Evolutionary conservation across 1,140 invertebrate genomes (phyloP), one percentile per base, ranked within the genome.

Genomic region (Sinonovacula constricta): DNA sequence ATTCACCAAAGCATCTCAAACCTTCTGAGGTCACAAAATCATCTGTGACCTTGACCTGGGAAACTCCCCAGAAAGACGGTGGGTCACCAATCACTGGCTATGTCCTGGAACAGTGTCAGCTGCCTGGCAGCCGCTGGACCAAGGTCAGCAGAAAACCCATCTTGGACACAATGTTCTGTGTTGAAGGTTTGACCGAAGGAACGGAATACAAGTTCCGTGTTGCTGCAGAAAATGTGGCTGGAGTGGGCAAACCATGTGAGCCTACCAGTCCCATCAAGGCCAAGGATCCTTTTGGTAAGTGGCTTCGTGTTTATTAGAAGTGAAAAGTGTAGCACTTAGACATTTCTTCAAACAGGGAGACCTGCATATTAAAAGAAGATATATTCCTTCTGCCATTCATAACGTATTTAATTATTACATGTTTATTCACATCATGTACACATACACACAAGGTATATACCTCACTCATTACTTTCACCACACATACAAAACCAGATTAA

Each of bases 201-300:
- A 97, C 97, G 89, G 95, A 97, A 87, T 99, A 99, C 89, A 97
- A 99, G 91, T 99, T 99, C 91, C 94, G 98, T 83, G 95, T 99
- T 1, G 95, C 95, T 4, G 98, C 98, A n/a, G 94, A 97, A 18
- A 99, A 99, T 90, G 96, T 96, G 83, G 95, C 97, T 88, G 98
- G 98, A 4, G 93, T 96, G 85, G 96, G 98, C 49, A 96, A 97
- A 92, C 95, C 97, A 28, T 98, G 97, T 80, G 96, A 98, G 65
- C 93, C 96, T 14, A 98, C 97, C 0, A 93, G 95, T 63, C 93
- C 95, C 15, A 94, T 98, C 57, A 94, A 94, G 79, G 97, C 98
- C 69, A 97, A 96, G 89, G 97, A 98, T 93, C 97, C 97, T 72
- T 99, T 95, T 90, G 94, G 95, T 95, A 89, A 93, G 92, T 92